A percentile compares a stretch with the other conserved stretches of the same genome.
Evolutionary conservation across 2,113 vertebrate species (phyloP).

Genomic region (Rutilus rutilus): DNA sequence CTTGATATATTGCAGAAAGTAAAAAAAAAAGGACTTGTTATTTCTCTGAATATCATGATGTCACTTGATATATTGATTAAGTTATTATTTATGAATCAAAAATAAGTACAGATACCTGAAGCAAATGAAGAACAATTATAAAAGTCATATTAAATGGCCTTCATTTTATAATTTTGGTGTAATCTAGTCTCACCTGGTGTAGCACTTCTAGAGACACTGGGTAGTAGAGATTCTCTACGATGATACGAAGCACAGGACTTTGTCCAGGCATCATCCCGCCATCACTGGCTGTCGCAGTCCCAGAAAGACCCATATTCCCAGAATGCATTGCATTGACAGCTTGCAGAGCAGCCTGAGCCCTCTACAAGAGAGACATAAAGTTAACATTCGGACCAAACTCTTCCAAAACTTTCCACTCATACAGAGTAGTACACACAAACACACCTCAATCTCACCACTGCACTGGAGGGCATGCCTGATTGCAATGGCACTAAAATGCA

Average conservation of each 20-base stretch:
- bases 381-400: conserved; percentile 7
- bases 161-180: background rate
- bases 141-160: background rate
- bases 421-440: background rate
- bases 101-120: background rate
- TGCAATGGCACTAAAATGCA: background rate
- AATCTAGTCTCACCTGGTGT: conserved; percentile 78
- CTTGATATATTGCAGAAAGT: background rate
- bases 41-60: background rate
- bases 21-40: background rate
- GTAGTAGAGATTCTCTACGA: conserved; percentile 82
- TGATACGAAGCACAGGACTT: conserved; percentile 80
- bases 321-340: conserved; percentile 70
- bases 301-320: conserved; percentile 63
- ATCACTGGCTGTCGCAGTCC: conserved; percentile 61
- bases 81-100: background rate
- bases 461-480: background rate
- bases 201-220: conserved; percentile 83
- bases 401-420: conserved; percentile 15
- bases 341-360: conserved; percentile 73
- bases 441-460: background rate
- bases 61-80: background rate
- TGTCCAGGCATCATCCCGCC: conserved; percentile 63
- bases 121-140: background rate
- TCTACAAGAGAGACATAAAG: conserved; percentile 64